A percentile compares a stretch with the other conserved stretches of the same genome.
phyloP scores from a whole-genome alignment of 2,113 vertebrate genomes.

The Girardinichthys multiradiatus region DNA sequence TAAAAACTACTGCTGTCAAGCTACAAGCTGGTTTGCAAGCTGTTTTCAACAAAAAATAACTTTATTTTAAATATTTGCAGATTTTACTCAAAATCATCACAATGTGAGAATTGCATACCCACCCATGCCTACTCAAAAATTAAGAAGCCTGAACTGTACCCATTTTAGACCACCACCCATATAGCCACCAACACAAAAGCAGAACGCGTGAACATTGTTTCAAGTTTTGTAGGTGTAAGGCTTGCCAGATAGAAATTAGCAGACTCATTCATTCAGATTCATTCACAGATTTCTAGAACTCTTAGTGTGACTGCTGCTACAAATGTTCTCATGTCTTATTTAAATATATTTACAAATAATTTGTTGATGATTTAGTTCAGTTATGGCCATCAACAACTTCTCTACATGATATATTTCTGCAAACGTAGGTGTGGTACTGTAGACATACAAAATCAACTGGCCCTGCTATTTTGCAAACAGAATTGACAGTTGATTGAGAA shows the following conservation, averaged over 20 bases:
- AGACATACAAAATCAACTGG: not conserved
- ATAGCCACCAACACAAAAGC: no score
- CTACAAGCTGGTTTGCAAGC: no score
- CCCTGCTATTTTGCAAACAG: not conserved
- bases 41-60: not conserved
- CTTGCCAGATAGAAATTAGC: no score
- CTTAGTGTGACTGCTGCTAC: no score
- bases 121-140: not conserved
- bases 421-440: not conserved
- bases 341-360: not conserved
- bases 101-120: not conserved
- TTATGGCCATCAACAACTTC: not conserved
- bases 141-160: not conserved
- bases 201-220: no score
- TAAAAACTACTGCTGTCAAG: no score
- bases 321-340: no score
- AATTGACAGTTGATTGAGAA: conserved; percentile 3
- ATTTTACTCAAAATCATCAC: not conserved
- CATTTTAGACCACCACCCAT: not conserved
- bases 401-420: not conserved
- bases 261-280: no score
- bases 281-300: no score
- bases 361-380: not conserved
- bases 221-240: no score
- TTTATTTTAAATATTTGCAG: no score